Percentiles rank a stretch among this genome's conserved stretches.
phyloP scores from a whole-genome alignment of 1,140 invertebrate species.

The Nautilus pompilius region DNA sequence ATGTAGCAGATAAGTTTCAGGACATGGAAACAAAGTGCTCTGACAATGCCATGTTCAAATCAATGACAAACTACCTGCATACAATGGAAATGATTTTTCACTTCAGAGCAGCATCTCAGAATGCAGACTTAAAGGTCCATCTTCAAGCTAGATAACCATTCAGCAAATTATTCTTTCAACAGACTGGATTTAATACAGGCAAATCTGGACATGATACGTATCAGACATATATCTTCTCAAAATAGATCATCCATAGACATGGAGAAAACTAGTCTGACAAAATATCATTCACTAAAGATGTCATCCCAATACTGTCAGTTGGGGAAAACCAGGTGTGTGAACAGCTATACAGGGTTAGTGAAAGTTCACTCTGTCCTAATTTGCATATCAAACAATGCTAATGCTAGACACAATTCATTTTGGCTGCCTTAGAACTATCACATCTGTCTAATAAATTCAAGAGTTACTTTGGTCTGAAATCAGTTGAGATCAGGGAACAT shows the following conservation, averaged over 20 bases:
- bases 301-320: constrained; percentile 11
- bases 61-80: neutral
- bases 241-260: constrained; percentile 2
- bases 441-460: constrained; percentile 18
- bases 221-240: no score
- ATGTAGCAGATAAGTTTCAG: neutral
- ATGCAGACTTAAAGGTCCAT: constrained; percentile 1
- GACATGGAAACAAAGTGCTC: neutral
- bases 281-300: constrained; percentile 6
- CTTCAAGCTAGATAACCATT: constrained; percentile 6
- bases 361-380: constrained; percentile 2
- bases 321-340: constrained; percentile 8
- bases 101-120: constrained; percentile 3
- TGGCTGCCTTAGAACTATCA: constrained; percentile 16
- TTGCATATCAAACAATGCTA: no score
- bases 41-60: neutral
- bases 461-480: constrained; percentile 11
- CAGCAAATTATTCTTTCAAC: constrained; percentile 5
- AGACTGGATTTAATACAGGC: constrained; percentile 2
- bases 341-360: neutral
- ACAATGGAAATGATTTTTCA: constrained; percentile 1
- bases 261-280: constrained; percentile 25
- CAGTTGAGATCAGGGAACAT: neutral
- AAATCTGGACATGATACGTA: constrained; percentile 7
- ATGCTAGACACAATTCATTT: constrained; percentile 18